phyloP scores from a whole-genome alignment of 2,797 vertebrate genomes.

The Gymnodraco acuticeps region DNA sequence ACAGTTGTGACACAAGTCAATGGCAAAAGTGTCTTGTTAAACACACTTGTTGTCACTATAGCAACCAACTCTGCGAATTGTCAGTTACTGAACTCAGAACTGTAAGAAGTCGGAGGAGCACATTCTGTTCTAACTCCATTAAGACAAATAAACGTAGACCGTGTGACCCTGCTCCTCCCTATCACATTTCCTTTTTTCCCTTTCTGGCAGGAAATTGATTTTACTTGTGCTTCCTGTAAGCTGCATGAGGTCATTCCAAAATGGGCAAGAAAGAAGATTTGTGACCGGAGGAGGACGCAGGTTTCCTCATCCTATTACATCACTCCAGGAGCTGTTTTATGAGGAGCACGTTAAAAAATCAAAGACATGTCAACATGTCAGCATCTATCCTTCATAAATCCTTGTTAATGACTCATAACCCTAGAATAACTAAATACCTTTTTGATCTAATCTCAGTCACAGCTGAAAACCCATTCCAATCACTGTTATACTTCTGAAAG shows the following conservation, averaged over 20 bases:
- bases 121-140: neutral
- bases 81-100: neutral
- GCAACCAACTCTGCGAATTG: neutral
- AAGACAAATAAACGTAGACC: neutral
- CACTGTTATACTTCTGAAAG: neutral
- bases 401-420: neutral
- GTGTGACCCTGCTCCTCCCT: slow-evolving; percentile 8
- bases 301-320: slow-evolving; percentile 8
- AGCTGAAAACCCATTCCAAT: neutral
- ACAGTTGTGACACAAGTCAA: neutral
- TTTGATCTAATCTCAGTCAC: neutral
- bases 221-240: slow-evolving; percentile 53
- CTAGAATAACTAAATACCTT: neutral
- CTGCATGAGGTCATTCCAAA: slow-evolving; percentile 33
- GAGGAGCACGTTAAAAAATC: neutral
- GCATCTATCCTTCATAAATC: neutral
- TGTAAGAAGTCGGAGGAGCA: neutral
- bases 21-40: neutral
- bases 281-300: slow-evolving; percentile 13
- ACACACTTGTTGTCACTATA: neutral
- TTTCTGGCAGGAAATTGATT: slow-evolving; percentile 53
- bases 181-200: slow-evolving; percentile 45
- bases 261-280: slow-evolving; percentile 29
- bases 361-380: accelerated
- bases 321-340: neutral